phyloP scores from a whole-genome alignment of 2,888 invertebrate genomes.

The Nomada ferruginata region DNA sequence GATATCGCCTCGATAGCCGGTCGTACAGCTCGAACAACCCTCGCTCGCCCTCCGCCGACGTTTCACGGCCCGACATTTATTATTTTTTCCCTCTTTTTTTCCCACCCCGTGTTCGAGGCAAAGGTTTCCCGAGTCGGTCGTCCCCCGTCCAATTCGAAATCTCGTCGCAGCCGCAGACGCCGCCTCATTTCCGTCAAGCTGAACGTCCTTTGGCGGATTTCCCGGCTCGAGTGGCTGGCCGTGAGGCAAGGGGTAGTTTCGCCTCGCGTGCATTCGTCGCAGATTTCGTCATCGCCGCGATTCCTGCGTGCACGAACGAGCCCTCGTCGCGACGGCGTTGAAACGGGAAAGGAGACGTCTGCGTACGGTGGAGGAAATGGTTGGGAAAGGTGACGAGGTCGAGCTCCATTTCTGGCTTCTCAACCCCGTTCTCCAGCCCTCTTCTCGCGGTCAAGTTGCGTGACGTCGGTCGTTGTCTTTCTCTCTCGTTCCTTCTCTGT shows the following conservation, averaged over 20 bases:
- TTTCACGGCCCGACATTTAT: constrained; percentile 8
- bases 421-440: constrained; percentile 18
- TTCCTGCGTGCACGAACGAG: constrained; percentile 16
- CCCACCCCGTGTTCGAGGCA: not conserved
- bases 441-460: constrained; percentile 42
- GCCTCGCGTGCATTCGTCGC: constrained; percentile 6
- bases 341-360: constrained; percentile 25
- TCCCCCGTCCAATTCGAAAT: constrained; percentile 41
- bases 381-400: constrained; percentile 39
- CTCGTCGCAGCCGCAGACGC: constrained; percentile 57
- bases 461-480: constrained; percentile 19
- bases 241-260: not conserved
- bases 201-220: constrained; percentile 49
- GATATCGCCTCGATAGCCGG: constrained; percentile 21
- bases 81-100: not conserved
- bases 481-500: not conserved
- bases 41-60: constrained; percentile 68
- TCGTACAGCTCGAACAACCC: constrained; percentile 51
- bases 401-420: constrained; percentile 48
- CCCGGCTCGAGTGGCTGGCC: constrained; percentile 33
- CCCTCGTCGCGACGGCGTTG: not conserved
- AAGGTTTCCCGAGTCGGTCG: constrained; percentile 1
- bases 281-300: constrained; percentile 9
- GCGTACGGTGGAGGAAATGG: constrained; percentile 33
- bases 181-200: constrained; percentile 64